These are phyloP conservation scores for Drosophila borborema DNA, from an alignment of 2,888 invertebrate species.

Conservation along the genomic window DNA sequence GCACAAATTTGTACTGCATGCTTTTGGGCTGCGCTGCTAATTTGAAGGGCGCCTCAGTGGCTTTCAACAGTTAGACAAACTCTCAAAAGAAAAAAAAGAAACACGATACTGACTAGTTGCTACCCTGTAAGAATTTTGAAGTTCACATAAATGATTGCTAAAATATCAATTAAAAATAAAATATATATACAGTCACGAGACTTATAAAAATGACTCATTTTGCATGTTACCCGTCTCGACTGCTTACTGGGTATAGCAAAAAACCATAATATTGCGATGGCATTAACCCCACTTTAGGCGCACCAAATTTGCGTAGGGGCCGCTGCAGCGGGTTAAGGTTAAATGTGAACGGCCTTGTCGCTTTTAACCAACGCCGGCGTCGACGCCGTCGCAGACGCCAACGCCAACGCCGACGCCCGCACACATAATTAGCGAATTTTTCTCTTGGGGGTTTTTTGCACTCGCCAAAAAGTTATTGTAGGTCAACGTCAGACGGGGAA, in stretches of 20 bases:
- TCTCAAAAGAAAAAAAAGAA: slow-evolving; percentile 16
- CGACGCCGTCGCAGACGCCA: neutral
- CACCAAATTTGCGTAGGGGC: slow-evolving; percentile 23
- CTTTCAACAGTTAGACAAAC: slow-evolving; percentile 59
- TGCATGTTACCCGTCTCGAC: neutral
- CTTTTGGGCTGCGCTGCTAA: slow-evolving; percentile 52
- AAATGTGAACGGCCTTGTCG: slow-evolving; percentile 70
- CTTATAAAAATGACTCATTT: neutral
- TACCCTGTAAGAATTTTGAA: neutral
- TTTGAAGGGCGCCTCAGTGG: slow-evolving; percentile 14
- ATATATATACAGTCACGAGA: neutral
- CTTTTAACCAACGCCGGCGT: slow-evolving; percentile 4
- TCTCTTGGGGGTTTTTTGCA: slow-evolving; percentile 16
- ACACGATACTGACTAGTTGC: neutral
- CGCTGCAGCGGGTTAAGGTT: slow-evolving; percentile 62
- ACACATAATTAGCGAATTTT: slow-evolving; percentile 58
- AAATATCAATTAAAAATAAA: neutral
- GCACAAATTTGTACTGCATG: slow-evolving; percentile 36
- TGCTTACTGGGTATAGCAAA: neutral
- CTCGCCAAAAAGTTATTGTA: slow-evolving; percentile 65
- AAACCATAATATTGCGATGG: slow-evolving; percentile 28
- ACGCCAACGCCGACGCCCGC: slow-evolving; percentile 37
- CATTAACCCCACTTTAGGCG: slow-evolving; percentile 51
- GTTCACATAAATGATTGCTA: neutral
- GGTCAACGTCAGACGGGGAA: slow-evolving; percentile 51